These are phyloP conservation scores for Polyommatus iphigenia DNA, from an alignment of 2,888 invertebrate species.

Conservation along the genomic window DNA sequence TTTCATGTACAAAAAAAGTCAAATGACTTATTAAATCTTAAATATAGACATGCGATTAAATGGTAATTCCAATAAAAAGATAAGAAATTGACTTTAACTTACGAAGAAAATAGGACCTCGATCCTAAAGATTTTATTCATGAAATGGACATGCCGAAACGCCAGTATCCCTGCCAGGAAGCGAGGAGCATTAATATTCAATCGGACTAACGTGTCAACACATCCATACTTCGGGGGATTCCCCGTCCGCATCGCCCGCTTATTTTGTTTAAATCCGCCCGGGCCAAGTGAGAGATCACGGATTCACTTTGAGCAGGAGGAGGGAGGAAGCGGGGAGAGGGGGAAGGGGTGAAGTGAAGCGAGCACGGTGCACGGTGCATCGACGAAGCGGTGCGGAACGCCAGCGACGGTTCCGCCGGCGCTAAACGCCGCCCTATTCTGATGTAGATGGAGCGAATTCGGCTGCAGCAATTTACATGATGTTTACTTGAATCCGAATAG, in stretches of 20 bases:
- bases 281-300: conserved; percentile 34
- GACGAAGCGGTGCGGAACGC: conserved; percentile 12
- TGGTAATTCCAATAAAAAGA: too few species aligned
- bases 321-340: not conserved
- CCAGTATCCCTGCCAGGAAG: not conserved
- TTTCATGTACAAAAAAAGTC: too few species aligned
- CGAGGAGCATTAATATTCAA: conserved; percentile 6
- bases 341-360: not conserved
- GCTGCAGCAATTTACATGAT: conserved; percentile 26
- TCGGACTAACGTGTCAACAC: not conserved
- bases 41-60: too few species aligned
- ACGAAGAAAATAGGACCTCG: not conserved
- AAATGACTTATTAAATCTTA: too few species aligned
- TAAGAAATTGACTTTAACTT: not conserved
- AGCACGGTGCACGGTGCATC: not conserved
- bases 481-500: conserved; percentile 27
- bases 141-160: not conserved
- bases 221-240: not conserved
- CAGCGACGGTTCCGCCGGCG: not conserved
- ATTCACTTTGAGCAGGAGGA: conserved; percentile 33
- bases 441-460: conserved; percentile 17
- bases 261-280: conserved; percentile 32
- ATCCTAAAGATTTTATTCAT: conserved; percentile 11
- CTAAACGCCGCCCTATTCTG: conserved; percentile 25
- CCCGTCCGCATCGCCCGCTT: not conserved